Evolutionary conservation across 1,140 invertebrate genomes (phyloP).

Genomic region (Drosophila virilis): DNA sequence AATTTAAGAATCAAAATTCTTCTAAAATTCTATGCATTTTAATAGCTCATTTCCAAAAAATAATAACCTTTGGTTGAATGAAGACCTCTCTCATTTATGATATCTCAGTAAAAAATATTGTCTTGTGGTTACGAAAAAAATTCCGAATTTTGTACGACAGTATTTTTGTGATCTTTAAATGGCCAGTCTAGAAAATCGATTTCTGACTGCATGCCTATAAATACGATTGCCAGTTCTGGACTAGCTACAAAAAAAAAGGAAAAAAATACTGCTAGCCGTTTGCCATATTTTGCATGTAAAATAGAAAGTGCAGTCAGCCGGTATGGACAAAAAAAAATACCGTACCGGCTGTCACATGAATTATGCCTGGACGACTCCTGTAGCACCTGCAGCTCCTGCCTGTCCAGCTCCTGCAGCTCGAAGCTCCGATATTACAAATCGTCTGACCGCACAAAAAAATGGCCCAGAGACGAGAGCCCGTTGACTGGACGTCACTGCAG

Average conservation of each 20-base stretch:
- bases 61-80: not conserved
- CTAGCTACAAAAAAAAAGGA: not conserved
- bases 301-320: conserved; percentile 46
- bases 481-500: conserved; percentile 66
- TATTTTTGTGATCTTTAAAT: conserved; percentile 7
- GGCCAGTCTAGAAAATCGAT: conserved; percentile 11
- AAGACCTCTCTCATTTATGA: not conserved
- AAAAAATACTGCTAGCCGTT: not conserved
- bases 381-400: conserved; percentile 34
- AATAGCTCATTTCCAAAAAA: not conserved
- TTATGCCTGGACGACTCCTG: conserved; percentile 60
- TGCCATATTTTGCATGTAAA: conserved; percentile 60
- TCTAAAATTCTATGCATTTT: not conserved
- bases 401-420: not conserved
- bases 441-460: conserved; percentile 33
- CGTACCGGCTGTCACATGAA: conserved; percentile 63
- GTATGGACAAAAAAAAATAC: conserved; percentile 18
- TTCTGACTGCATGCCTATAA: conserved; percentile 1
- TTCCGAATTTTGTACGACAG: not conserved
- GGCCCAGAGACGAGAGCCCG: conserved; percentile 30
- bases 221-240: conserved; percentile 2
- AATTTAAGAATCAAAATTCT: not conserved
- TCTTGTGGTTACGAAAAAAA: not conserved
- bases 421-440: conserved; percentile 50
- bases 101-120: not conserved